These are phyloP conservation scores for Celastrina argiolus DNA, from an alignment of 2,888 invertebrate genomes.

Conservation along the genomic window DNA sequence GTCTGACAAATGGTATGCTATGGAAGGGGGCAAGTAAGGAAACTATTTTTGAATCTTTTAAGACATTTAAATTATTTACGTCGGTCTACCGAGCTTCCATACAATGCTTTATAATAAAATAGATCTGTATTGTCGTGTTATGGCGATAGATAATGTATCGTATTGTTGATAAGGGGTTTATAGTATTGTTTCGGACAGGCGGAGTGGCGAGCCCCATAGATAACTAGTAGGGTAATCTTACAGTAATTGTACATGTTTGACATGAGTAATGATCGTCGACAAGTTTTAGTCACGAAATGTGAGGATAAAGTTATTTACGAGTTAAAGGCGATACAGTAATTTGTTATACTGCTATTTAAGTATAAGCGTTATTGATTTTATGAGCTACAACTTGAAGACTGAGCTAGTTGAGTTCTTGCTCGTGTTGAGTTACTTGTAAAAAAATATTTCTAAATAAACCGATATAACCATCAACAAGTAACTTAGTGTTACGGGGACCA, in stretches of 20 bases:
- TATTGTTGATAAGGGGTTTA: constrained; percentile 72
- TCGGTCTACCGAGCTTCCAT: constrained; percentile 66
- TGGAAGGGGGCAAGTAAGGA: constrained; percentile 76
- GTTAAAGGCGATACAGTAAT: not conserved
- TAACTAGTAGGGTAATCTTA: constrained; percentile 61
- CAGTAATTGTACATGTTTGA: constrained; percentile 49
- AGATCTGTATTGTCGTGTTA: constrained; percentile 70
- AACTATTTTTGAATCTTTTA: constrained; percentile 79
- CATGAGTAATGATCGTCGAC: constrained; percentile 13
- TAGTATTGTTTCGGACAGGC: constrained; percentile 65
- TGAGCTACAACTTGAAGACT: not conserved
- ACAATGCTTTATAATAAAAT: constrained; percentile 78
- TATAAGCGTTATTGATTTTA: not conserved
- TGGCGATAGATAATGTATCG: constrained; percentile 73
- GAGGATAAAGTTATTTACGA: constrained; percentile 9
- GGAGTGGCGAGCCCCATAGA: constrained; percentile 67
- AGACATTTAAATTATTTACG: constrained; percentile 78
- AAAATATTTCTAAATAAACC: too few species aligned
- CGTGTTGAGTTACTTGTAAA: too few species aligned
- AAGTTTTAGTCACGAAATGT: constrained; percentile 12
- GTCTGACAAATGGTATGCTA: constrained; percentile 78
- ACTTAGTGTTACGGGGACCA: too few species aligned
- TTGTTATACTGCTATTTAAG: constrained; percentile 7
- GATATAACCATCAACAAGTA: too few species aligned
- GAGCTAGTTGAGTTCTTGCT: not conserved